Conservation (phyloP, 2,888 invertebrate genomes). For the Ferrisia virgata region DNA sequence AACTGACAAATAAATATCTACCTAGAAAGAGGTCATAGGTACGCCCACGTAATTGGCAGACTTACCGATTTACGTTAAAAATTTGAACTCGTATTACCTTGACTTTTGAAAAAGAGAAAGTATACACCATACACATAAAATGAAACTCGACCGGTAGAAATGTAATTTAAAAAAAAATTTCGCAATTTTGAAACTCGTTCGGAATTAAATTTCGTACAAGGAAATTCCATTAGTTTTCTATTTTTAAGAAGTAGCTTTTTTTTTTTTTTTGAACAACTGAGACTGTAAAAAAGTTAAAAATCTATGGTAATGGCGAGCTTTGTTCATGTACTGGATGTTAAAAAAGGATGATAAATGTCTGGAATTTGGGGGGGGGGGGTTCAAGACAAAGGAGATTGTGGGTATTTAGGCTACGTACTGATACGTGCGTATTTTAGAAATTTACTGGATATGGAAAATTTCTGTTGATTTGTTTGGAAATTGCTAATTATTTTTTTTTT, state of each 20-base stretch:
- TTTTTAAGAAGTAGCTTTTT: neutral
- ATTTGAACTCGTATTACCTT: neutral
- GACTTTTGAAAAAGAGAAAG: neutral
- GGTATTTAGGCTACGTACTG: too few relatives aligned
- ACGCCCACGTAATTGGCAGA: neutral
- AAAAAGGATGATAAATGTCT: too few relatives aligned
- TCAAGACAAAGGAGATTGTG: too few relatives aligned
- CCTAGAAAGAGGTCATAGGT: neutral
- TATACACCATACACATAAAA: neutral
- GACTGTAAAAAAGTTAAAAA: neutral
- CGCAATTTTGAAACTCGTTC: neutral
- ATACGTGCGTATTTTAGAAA: too few relatives aligned
- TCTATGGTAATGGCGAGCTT: neutral
- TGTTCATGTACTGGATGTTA: too few relatives aligned
- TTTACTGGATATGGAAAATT: too few relatives aligned
- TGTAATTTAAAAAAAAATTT: neutral
- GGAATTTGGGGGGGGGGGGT: too few relatives aligned
- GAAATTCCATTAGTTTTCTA: slow-evolving; percentile 10
- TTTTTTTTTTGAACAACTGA: neutral
- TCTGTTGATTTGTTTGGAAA: too few relatives aligned
- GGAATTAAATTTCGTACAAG: neutral
- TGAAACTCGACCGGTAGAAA: neutral
- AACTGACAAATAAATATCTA: neutral
- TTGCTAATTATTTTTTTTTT: too few relatives aligned
- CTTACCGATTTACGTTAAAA: neutral